phyloP scores from a whole-genome alignment of 2,113 vertebrate genomes.

The Callionymus lyra region DNA sequence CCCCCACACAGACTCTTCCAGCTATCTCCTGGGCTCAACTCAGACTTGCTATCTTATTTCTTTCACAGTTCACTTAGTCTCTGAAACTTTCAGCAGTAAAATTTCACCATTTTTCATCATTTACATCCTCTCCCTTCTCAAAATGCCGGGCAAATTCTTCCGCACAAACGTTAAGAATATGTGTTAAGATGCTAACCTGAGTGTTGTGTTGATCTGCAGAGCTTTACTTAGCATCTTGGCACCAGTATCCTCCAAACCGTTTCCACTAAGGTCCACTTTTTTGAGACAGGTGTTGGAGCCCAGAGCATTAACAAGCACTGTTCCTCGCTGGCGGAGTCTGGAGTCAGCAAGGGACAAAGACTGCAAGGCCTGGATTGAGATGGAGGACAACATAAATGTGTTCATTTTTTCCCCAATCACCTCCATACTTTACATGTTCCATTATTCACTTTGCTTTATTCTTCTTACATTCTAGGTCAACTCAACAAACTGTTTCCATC shows the following conservation, averaged over 20 bases:
- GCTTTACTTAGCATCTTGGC: slow-evolving; percentile 90
- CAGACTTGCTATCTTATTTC: slow-evolving; percentile 14
- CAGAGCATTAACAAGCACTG: slow-evolving; percentile 80
- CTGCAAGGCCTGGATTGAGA: slow-evolving; percentile 68
- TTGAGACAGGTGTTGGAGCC: slow-evolving; percentile 81
- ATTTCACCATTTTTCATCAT: slow-evolving; percentile 5
- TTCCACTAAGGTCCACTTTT: slow-evolving; percentile 83
- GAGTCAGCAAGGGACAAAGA: slow-evolving; percentile 81
- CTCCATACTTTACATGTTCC: too few species aligned
- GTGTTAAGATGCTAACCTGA: slow-evolving; percentile 60
- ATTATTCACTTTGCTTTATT: too few species aligned
- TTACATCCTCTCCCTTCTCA: not conserved
- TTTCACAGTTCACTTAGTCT: slow-evolving; percentile 3
- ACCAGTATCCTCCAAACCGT: slow-evolving; percentile 81
- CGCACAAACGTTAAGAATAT: not conserved
- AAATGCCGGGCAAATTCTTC: too few species aligned
- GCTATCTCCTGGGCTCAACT: slow-evolving; percentile 4
- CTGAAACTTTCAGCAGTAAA: slow-evolving; percentile 4
- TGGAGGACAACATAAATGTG: not conserved
- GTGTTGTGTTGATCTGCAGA: slow-evolving; percentile 83
- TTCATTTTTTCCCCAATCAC: too few species aligned
- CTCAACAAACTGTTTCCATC: too few species aligned
- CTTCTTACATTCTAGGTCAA: too few species aligned
- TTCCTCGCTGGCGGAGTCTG: slow-evolving; percentile 76
- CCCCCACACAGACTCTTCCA: slow-evolving; percentile 7